Conservation (phyloP, 2,888 invertebrate species). For the Hedychridium roseum region DNA sequence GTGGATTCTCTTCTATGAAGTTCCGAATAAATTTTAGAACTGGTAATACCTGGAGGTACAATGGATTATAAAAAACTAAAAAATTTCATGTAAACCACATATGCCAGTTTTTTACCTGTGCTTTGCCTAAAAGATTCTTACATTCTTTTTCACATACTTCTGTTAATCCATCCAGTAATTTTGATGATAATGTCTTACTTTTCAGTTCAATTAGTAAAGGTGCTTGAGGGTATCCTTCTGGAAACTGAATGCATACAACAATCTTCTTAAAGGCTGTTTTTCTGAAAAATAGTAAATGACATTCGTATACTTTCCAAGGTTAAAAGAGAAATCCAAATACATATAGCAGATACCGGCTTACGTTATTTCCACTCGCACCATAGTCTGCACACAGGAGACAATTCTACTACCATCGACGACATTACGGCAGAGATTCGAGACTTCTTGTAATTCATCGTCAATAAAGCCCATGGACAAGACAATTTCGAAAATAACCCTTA, state of each 20-base stretch:
- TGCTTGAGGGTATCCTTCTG: conserved; percentile 70
- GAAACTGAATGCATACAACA: conserved; percentile 73
- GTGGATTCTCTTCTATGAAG: conserved; percentile 75
- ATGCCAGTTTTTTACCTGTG: conserved; percentile 62
- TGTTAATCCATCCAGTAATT: conserved; percentile 70
- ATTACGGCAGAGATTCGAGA: conserved; percentile 71
- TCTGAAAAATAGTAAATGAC: conserved; percentile 62
- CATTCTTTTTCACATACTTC: conserved; percentile 71
- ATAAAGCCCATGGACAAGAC: conserved; percentile 70
- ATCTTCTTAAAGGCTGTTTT: conserved; percentile 71
- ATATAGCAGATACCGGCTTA: conserved; percentile 45
- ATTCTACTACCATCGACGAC: conserved; percentile 71
- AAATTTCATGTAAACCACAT: neutral
- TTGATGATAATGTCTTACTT: conserved; percentile 73
- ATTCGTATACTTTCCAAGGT: too few species aligned
- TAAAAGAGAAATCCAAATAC: neutral
- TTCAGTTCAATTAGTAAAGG: conserved; percentile 74
- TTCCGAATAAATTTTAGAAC: conserved; percentile 70
- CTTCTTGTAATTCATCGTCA: conserved; percentile 72
- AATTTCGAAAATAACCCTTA: too few species aligned
- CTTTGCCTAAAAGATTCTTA: conserved; percentile 69
- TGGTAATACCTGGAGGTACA: conserved; percentile 64
- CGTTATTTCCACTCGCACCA: conserved; percentile 75
- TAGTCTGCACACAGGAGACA: conserved; percentile 71
- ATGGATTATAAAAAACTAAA: neutral